Evolutionary conservation across 2,113 vertebrate genomes (phyloP).

Genomic region (Piprites chloris): DNA sequence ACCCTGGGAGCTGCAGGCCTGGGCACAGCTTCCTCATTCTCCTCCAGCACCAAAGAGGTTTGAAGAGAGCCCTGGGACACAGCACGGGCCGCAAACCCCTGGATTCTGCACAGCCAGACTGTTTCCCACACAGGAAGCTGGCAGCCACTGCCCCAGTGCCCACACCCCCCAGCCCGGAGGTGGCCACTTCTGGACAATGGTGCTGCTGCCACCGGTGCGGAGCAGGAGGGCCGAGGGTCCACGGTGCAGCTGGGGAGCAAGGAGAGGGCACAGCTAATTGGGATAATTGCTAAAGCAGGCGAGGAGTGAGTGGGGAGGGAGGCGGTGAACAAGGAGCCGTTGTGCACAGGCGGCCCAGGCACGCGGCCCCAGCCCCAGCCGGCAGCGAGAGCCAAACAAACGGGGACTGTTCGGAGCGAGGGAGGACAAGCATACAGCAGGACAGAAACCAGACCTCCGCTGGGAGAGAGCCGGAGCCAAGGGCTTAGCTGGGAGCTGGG

Average conservation of each 20-base stretch:
- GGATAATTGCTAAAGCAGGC: constrained; percentile 56
- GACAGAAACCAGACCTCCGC: constrained; percentile 35
- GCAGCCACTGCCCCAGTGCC: background rate
- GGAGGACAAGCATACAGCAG: constrained; percentile 15
- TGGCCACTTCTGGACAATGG: background rate
- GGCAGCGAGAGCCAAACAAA: constrained; percentile 32
- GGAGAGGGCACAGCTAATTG: constrained; percentile 15
- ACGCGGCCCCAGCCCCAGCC: constrained; percentile 22
- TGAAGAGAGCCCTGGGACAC: background rate
- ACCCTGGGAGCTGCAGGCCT: background rate
- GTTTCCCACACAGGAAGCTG: background rate
- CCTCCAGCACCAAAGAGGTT: background rate
- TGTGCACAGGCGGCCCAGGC: constrained; percentile 38
- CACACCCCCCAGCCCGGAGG: accelerated
- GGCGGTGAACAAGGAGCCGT: constrained; percentile 19
- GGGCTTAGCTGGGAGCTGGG: constrained; percentile 28
- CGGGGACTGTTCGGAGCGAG: constrained; percentile 4
- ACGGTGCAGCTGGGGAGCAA: background rate
- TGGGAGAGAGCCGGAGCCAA: constrained; percentile 25
- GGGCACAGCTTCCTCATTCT: background rate
- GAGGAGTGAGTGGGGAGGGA: background rate
- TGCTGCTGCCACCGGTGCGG: accelerated
- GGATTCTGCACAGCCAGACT: background rate
- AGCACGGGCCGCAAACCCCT: accelerated
- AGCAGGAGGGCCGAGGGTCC: background rate